Conservation (phyloP, 2,888 invertebrate species). For the Ypsolopha scabrella region DNA sequence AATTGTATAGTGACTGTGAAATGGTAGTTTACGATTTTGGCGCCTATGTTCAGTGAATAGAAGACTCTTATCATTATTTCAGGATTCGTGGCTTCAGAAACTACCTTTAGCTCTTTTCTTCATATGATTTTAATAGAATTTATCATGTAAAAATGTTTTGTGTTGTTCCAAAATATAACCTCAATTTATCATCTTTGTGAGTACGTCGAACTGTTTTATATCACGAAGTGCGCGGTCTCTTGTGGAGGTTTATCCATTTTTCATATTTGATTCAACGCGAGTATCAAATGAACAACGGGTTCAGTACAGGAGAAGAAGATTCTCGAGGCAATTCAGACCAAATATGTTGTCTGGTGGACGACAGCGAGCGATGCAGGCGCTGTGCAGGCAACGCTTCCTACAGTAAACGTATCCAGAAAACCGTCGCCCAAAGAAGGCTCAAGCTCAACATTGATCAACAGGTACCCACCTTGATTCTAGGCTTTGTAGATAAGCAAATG, state of each 20-base stretch:
- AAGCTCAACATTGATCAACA: constrained; percentile 86
- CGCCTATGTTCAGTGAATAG: constrained; percentile 38
- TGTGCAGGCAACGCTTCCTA: constrained; percentile 95
- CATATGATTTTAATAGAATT: constrained; percentile 32
- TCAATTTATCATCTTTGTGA: constrained; percentile 51
- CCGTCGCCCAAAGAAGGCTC: constrained; percentile 90
- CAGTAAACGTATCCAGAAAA: constrained; percentile 96
- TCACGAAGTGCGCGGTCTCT: constrained; percentile 44
- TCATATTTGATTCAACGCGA: constrained; percentile 70
- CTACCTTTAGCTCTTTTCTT: constrained; percentile 18
- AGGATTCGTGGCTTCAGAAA: constrained; percentile 20
- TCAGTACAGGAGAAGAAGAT: constrained; percentile 92
- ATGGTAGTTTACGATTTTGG: constrained; percentile 34
- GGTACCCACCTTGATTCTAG: too few species aligned
- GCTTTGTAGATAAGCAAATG: too few species aligned
- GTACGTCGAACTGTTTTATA: constrained; percentile 45
- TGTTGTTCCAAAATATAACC: constrained; percentile 58
- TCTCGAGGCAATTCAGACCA: constrained; percentile 89
- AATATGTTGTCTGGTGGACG: constrained; percentile 93
- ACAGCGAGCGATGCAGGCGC: constrained; percentile 86
- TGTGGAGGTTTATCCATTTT: constrained; percentile 40
- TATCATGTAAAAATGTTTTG: constrained; percentile 31
- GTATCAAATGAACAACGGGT: constrained; percentile 84
- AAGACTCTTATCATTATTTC: constrained; percentile 18
- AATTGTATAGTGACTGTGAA: constrained; percentile 16